Conservation (phyloP, 2,113 vertebrate genomes). For the Festucalex cinctus region DNA sequence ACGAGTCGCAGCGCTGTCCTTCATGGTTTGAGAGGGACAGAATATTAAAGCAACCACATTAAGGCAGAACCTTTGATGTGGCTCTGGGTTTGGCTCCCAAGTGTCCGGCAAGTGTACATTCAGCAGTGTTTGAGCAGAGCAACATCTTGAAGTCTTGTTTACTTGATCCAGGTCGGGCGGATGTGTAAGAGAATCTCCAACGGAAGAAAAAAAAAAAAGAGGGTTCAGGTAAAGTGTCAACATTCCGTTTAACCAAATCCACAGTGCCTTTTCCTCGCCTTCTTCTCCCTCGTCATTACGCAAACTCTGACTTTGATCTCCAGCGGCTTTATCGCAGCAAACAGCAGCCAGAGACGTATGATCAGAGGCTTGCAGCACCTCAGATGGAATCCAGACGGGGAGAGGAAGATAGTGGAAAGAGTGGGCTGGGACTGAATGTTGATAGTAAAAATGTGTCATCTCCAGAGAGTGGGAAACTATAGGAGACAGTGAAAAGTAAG, state of each 20-base stretch:
- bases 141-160: slow-evolving; percentile 12
- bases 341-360: slow-evolving; percentile 44
- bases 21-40: background rate
- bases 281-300: slow-evolving; percentile 45
- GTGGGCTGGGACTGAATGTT: background rate
- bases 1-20: background rate
- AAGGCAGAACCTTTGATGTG: background rate
- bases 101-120: background rate
- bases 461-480: background rate
- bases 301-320: slow-evolving; percentile 63
- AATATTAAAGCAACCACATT: background rate
- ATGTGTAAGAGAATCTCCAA: slow-evolving; percentile 22
- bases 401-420: background rate
- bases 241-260: slow-evolving; percentile 45
- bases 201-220: slow-evolving; percentile 42
- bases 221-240: slow-evolving; percentile 52
- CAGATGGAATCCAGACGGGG: slow-evolving; percentile 30
- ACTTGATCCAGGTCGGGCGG: slow-evolving; percentile 41
- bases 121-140: slow-evolving; percentile 17
- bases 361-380: slow-evolving; percentile 43
- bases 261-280: slow-evolving; percentile 17
- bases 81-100: background rate
- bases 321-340: slow-evolving; percentile 53
- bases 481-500: background rate
- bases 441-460: slow-evolving; percentile 8